A percentile compares a stretch with the other conserved stretches of the same genome.
phyloP scores from a whole-genome alignment of 92 coral and sea anemone genomes.

The Actinernus sp. region DNA sequence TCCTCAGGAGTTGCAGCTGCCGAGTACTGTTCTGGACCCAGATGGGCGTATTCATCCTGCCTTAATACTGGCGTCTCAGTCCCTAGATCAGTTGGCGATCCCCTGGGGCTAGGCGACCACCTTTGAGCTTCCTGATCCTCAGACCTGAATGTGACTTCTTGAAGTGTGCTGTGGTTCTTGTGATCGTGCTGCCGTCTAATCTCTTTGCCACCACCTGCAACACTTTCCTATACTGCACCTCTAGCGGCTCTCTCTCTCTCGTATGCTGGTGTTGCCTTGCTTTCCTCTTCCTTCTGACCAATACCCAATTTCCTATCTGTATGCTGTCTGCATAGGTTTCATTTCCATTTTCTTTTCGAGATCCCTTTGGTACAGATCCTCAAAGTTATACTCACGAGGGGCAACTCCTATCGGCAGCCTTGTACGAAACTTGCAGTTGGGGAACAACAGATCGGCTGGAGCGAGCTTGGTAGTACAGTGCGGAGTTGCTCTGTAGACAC shows the following conservation, averaged over 20 bases:
- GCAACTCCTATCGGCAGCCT: slow-evolving; percentile 19
- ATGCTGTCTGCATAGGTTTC: slow-evolving; percentile 33
- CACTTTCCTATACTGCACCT: no score
- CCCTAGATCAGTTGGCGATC: no score
- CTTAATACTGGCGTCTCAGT: no score
- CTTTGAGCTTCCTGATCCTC: no score
- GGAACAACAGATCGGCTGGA: no score
- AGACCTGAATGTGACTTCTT: no score
- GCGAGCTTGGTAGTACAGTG: slow-evolving; percentile 32
- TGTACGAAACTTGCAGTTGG: slow-evolving; percentile 36
- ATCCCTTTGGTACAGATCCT: slow-evolving; percentile 34
- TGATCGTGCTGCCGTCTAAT: neutral
- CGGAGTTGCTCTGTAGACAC: slow-evolving; percentile 15
- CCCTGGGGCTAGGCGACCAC: no score
- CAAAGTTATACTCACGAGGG: slow-evolving; percentile 10
- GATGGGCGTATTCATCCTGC: no score
- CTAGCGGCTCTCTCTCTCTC: no score
- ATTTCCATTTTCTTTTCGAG: slow-evolving; percentile 26
- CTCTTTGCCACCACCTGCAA: neutral
- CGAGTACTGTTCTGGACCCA: no score
- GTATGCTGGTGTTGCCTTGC: slow-evolving; percentile 11
- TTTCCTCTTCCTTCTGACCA: slow-evolving; percentile 9
- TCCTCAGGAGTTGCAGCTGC: no score
- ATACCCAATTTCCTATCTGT: slow-evolving; percentile 19
- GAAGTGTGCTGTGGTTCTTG: neutral